phyloP scores from a whole-genome alignment of 1,140 invertebrate species.

The Venustaconcha ellipsiformis region DNA sequence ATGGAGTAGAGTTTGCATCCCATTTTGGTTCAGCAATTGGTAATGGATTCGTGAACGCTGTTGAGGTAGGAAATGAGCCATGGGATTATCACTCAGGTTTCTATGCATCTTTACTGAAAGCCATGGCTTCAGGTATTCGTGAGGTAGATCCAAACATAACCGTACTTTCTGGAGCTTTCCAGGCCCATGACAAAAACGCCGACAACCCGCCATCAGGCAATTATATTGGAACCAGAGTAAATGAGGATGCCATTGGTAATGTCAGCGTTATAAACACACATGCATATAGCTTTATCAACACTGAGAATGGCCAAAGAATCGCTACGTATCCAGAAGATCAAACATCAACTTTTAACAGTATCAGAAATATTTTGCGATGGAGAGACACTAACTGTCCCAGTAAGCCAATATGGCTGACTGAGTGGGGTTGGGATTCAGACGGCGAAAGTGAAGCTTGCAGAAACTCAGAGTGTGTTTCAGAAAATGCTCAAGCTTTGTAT shows the following conservation, averaged over 20 bases:
- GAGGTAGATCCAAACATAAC: conserved; percentile 34
- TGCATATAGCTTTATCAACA: conserved; percentile 43
- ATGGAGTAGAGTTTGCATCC: conserved; percentile 38
- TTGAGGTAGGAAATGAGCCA: conserved; percentile 53
- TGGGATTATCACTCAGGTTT: conserved; percentile 51
- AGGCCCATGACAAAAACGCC: conserved; percentile 37
- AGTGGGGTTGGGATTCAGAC: conserved; percentile 54
- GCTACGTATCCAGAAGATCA: conserved; percentile 44
- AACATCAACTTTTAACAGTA: conserved; percentile 41
- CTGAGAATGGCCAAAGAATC: conserved; percentile 29
- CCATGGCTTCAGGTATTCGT: conserved; percentile 42
- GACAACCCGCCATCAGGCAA: conserved; percentile 32
- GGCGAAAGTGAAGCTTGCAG: conserved; percentile 36
- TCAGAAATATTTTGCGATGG: conserved; percentile 45
- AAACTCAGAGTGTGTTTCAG: conserved; percentile 46
- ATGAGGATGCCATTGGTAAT: conserved; percentile 18
- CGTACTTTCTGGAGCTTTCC: conserved; percentile 48
- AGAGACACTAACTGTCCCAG: conserved; percentile 39
- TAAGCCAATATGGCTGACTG: conserved; percentile 50
- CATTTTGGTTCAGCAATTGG: conserved; percentile 48
- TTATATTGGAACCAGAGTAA: conserved; percentile 50
- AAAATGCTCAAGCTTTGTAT: conserved; percentile 45
- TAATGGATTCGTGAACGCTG: conserved; percentile 39
- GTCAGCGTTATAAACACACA: conserved; percentile 50
- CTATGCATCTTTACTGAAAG: conserved; percentile 40